Evolutionary conservation across 1,140 invertebrate genomes (phyloP), one percentile per base, ranked within the genome.

Genomic region (Platyscapa corneri): DNA sequence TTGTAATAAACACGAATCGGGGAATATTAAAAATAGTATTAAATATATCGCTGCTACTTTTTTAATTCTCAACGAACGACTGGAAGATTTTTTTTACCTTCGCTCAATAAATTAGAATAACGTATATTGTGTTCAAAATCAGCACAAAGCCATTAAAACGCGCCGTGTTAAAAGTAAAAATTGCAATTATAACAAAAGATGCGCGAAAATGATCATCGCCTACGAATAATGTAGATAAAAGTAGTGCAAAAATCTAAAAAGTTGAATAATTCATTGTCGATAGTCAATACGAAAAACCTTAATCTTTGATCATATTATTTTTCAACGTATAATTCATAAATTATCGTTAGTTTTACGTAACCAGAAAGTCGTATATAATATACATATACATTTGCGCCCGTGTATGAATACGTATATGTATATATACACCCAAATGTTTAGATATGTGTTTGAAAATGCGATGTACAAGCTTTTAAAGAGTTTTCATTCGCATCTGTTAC

Each of bases 231-330:
- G 49, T 81, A 84, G 42, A 34, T 80, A 70, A 42, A 82, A 76
- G 23, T 81, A 81, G 78, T 67, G 39, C 37, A 27, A 76, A 70
- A 76, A 76, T 18, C 30, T 81, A 85, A 82, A 37, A 60, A 76
- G 84, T 82, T 72, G 74, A 74, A 70, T 75, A 72, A 39, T 82
- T 86, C 80, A 86, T 78, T 86, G 84, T 86, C 39, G 64, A 86
- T 85, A 86, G 84, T 86, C 84, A 86, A 86, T 86, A 82, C 56
- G 39, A 82, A 82, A 53, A 85, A 74, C 49, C 16, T n/a, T 79
- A 85, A 70, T 67, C 65, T 42, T 32, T 53, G 7, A 65, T 30
- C 8, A 67, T 32, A 67, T 65, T 53, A 60, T 37, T 60, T 75
- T 84, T 84, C 72, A 84, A 46, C 42, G 16, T 70, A 14, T 77